phyloP scores from a whole-genome alignment of 2,888 invertebrate genomes.

The Lysandra coridon region DNA sequence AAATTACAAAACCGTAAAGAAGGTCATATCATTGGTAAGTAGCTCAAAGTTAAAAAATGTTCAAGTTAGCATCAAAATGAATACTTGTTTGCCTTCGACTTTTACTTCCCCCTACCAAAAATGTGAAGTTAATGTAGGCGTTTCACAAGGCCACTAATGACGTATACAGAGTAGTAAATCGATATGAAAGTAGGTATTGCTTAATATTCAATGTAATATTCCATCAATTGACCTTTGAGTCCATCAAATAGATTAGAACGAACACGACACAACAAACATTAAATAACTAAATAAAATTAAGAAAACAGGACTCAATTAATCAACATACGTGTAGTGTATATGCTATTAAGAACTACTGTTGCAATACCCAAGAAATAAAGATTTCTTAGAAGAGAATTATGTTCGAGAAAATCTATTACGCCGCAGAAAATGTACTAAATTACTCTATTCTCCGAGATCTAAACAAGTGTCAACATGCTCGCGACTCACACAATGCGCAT shows the following conservation, averaged over 20 bases:
- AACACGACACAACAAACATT: neutral
- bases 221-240: constrained; percentile 22
- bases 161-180: constrained; percentile 26
- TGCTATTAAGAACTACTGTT: neutral
- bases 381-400: neutral
- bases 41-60: neutral
- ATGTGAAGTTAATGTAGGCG: constrained; percentile 9
- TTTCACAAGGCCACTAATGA: constrained; percentile 34
- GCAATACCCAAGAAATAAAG: neutral
- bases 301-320: neutral
- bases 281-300: constrained; percentile 9
- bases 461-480: constrained; percentile 3
- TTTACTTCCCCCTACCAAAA: constrained; percentile 27
- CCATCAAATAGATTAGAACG: constrained; percentile 8
- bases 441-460: neutral
- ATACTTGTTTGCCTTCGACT: constrained; percentile 22
- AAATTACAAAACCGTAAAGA: constrained; percentile 8
- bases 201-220: constrained; percentile 7
- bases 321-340: neutral
- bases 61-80: neutral
- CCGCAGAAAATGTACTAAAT: neutral
- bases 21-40: constrained; percentile 8
- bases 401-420: constrained; percentile 20
- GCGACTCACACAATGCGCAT: constrained; percentile 6
- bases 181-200: constrained; percentile 19